Evolutionary conservation across 2,888 invertebrate species (phyloP).

Genomic region (Leptinotarsa juncta): DNA sequence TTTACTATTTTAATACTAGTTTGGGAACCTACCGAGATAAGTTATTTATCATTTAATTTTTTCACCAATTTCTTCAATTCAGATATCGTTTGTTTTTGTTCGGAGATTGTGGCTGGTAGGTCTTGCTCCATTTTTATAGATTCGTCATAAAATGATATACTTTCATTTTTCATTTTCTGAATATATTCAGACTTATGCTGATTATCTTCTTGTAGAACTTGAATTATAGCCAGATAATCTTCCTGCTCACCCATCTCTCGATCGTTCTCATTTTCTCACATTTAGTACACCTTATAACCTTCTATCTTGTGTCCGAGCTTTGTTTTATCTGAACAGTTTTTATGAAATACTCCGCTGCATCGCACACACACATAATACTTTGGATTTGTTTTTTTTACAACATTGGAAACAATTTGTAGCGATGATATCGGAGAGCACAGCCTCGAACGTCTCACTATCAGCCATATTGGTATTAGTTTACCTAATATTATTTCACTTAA

Average conservation of each 20-base stretch:
- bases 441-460: too few relatives aligned
- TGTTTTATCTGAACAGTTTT: too few relatives aligned
- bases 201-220: background rate
- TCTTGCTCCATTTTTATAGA: too few relatives aligned
- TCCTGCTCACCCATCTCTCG: background rate
- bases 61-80: background rate
- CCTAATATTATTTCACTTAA: too few relatives aligned
- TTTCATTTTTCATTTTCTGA: background rate
- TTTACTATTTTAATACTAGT: background rate
- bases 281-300: background rate
- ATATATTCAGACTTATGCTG: background rate
- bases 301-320: too few relatives aligned
- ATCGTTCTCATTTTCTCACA: background rate
- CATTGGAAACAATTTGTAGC: too few relatives aligned
- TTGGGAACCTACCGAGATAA: background rate
- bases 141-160: background rate
- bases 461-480: too few relatives aligned
- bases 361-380: too few relatives aligned
- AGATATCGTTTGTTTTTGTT: background rate
- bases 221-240: background rate
- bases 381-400: too few relatives aligned
- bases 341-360: too few relatives aligned
- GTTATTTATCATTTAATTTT: background rate
- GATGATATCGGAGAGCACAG: too few relatives aligned
- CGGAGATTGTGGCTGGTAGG: background rate